Conservation (phyloP, 2,113 vertebrate species). For the Tetrax tetrax region DNA sequence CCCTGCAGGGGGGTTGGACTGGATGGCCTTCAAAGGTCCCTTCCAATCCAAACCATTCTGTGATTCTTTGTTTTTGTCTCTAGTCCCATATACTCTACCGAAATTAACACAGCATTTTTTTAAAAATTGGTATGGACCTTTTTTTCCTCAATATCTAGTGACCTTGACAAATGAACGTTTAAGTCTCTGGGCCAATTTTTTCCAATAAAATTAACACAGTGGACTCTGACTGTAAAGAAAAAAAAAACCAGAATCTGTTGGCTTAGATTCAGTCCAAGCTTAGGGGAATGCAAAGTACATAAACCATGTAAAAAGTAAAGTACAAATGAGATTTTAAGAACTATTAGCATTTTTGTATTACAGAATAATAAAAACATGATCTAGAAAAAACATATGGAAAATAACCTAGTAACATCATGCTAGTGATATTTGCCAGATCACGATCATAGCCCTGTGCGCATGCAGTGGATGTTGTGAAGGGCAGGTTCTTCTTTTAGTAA, state of each 20-base stretch:
- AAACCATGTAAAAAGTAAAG: background rate
- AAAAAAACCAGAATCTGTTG: background rate
- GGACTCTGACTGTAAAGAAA: background rate
- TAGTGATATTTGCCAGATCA: background rate
- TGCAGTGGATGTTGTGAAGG: background rate
- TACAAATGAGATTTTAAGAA: background rate
- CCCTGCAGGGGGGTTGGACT: no score
- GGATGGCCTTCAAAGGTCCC: no score
- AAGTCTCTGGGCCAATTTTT: background rate
- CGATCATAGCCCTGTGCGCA: background rate
- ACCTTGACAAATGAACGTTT: background rate
- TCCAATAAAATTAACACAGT: background rate
- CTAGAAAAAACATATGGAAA: background rate
- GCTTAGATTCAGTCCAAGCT: background rate
- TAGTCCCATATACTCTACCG: background rate
- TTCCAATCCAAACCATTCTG: no score
- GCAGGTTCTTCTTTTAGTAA: background rate
- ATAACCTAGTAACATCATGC: background rate
- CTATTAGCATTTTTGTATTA: background rate
- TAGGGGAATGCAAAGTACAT: background rate
- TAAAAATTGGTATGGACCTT: background rate
- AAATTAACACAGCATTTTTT: background rate
- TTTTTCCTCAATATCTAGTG: background rate
- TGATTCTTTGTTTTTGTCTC: background rate
- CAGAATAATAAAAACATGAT: background rate